A percentile compares a stretch with the other conserved stretches of the same genome.
phyloP scores from a whole-genome alignment of 1,140 invertebrate genomes.

The Chrysoperla carnea region DNA sequence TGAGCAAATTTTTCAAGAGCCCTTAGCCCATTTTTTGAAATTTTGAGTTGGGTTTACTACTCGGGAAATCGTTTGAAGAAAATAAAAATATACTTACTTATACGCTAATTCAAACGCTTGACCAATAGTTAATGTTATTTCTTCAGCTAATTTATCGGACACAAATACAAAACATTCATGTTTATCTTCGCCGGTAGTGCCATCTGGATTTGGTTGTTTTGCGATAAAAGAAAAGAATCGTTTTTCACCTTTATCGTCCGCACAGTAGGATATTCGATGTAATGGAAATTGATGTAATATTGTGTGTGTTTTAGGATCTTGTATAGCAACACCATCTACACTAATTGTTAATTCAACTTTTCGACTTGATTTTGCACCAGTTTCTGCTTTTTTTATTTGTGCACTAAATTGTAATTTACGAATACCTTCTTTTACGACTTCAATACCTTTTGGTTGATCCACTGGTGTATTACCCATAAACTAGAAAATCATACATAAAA shows the following conservation, averaged over 20 bases:
- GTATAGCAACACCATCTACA: constrained; percentile 88
- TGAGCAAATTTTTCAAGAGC: too few relatives aligned
- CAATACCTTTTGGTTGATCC: constrained; percentile 90
- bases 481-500: constrained; percentile 30
- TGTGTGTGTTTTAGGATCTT: constrained; percentile 43
- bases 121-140: constrained; percentile 91
- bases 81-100: constrained; percentile 36
- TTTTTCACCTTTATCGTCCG: constrained; percentile 94
- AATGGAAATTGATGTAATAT: constrained; percentile 89
- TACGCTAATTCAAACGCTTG: constrained; percentile 97
- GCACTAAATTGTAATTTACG: constrained; percentile 87
- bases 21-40: too few relatives aligned
- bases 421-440: constrained; percentile 91
- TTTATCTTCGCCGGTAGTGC: constrained; percentile 35
- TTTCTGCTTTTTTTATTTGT: constrained; percentile 81
- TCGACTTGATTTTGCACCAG: constrained; percentile 67
- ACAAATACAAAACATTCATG: constrained; percentile 95
- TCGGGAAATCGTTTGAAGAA: too few relatives aligned
- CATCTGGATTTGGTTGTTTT: constrained; percentile 39
- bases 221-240: constrained; percentile 93
- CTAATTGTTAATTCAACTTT: constrained; percentile 90
- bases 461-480: constrained; percentile 87
- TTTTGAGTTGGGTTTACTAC: too few relatives aligned
- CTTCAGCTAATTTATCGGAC: constrained; percentile 88
- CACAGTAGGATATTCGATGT: constrained; percentile 96